phyloP scores from a whole-genome alignment of 2,888 invertebrate species.

The Drosophila mettleri region DNA sequence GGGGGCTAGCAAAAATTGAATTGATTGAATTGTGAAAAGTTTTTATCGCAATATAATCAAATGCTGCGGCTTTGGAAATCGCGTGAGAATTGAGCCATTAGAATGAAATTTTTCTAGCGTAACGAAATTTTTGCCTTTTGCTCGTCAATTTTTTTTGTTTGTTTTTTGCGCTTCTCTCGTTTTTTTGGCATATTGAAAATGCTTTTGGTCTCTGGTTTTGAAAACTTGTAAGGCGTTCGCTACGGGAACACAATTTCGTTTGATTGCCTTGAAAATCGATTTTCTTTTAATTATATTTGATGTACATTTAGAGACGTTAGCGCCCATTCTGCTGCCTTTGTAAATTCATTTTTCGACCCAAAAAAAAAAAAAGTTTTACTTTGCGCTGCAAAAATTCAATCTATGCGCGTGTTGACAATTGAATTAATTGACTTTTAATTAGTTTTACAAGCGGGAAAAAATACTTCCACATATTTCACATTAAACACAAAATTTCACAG shows the following conservation, averaged over 20 bases:
- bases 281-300: conserved; percentile 66
- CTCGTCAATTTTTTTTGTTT: background rate
- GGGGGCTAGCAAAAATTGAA: conserved; percentile 50
- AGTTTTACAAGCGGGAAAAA: conserved; percentile 29
- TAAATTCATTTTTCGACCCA: conserved; percentile 13
- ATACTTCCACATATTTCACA: conserved; percentile 9
- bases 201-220: conserved; percentile 39
- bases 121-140: conserved; percentile 32
- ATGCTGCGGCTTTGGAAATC: conserved; percentile 65
- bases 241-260: conserved; percentile 40
- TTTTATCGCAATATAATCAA: conserved; percentile 71
- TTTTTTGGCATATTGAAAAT: conserved; percentile 54
- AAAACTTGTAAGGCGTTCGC: conserved; percentile 34
- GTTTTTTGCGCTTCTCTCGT: too few species aligned
- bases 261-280: conserved; percentile 71
- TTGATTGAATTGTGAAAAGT: conserved; percentile 79
- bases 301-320: conserved; percentile 23
- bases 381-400: conserved; percentile 24
- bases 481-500: background rate
- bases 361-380: conserved; percentile 18
- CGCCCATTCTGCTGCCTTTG: conserved; percentile 36
- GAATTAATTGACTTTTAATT: conserved; percentile 71
- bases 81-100: conserved; percentile 59
- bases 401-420: conserved; percentile 6
- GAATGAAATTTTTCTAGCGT: conserved; percentile 46